These are phyloP conservation scores for Cromileptes altivelis DNA, from an alignment of 2,113 vertebrate genomes.

Conservation along the genomic window DNA sequence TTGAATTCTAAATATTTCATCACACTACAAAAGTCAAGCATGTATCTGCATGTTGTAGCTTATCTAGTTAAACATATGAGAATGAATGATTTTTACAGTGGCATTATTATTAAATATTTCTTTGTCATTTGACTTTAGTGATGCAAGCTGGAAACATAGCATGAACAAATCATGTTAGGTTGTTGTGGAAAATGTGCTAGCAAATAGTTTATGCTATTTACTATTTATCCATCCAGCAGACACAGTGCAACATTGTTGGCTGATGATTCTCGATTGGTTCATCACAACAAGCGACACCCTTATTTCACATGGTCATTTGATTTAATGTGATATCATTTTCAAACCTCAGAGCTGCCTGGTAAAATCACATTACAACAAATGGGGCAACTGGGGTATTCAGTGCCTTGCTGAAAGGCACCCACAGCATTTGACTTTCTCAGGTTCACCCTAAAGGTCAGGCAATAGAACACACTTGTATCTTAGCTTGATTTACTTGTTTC, in stretches of 20 bases:
- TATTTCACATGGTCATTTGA: background rate
- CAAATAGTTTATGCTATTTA: background rate
- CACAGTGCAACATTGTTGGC: background rate
- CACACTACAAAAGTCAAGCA: background rate
- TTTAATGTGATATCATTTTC: background rate
- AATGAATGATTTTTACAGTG: background rate
- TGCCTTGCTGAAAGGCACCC: background rate
- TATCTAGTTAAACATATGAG: background rate
- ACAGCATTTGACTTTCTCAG: background rate
- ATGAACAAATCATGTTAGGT: too few species aligned
- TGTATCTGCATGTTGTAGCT: background rate
- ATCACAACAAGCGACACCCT: background rate
- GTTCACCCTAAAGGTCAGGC: background rate
- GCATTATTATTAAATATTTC: background rate
- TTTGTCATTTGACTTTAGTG: background rate
- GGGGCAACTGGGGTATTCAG: background rate
- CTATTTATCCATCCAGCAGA: background rate
- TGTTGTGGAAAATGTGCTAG: background rate
- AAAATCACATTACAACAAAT: background rate
- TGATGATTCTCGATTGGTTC: background rate
- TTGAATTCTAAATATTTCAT: too few species aligned
- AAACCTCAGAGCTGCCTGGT: background rate
- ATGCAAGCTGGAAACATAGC: background rate
- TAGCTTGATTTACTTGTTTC: constrained; percentile 9
- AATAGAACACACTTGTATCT: background rate